These are phyloP conservation scores for Neostethus bicornis DNA, from an alignment of 2,797 vertebrate species.

Conservation along the genomic window DNA sequence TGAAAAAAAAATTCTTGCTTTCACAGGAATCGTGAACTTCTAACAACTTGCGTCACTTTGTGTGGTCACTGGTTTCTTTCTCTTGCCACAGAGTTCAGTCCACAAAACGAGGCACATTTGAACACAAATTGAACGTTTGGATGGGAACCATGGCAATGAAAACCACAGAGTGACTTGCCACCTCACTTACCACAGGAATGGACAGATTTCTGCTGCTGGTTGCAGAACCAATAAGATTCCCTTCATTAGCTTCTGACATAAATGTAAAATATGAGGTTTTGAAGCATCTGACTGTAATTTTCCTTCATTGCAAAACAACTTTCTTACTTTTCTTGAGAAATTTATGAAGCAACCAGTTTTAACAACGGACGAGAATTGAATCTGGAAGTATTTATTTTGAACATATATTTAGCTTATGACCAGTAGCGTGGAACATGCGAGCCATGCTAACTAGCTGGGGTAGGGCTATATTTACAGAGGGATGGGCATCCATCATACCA, in stretches of 20 bases:
- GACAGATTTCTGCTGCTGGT: conserved; percentile 59
- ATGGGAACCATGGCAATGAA: conserved; percentile 76
- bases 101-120: conserved; percentile 54
- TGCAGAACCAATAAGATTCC: conserved; percentile 52
- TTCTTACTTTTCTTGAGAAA: conserved; percentile 39
- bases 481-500: conserved; percentile 75
- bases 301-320: conserved; percentile 41
- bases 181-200: conserved; percentile 66
- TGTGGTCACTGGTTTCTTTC: conserved; percentile 54
- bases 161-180: conserved; percentile 68
- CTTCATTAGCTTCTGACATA: conserved; percentile 48
- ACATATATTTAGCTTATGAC: conserved; percentile 81
- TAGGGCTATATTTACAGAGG: conserved; percentile 80
- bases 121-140: conserved; percentile 55
- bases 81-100: conserved; percentile 61
- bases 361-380: conserved; percentile 74
- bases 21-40: conserved; percentile 50
- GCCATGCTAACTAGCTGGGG: conserved; percentile 82
- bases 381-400: conserved; percentile 82
- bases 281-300: conserved; percentile 44
- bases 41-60: conserved; percentile 66
- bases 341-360: conserved; percentile 56
- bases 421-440: conserved; percentile 72
- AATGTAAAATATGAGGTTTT: conserved; percentile 37
- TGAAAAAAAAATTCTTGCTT: conserved; percentile 37